Evolutionary conservation across 2,888 invertebrate genomes (phyloP), one percentile per base, ranked within the genome.

Genomic region (Zygaena filipendulae): DNA sequence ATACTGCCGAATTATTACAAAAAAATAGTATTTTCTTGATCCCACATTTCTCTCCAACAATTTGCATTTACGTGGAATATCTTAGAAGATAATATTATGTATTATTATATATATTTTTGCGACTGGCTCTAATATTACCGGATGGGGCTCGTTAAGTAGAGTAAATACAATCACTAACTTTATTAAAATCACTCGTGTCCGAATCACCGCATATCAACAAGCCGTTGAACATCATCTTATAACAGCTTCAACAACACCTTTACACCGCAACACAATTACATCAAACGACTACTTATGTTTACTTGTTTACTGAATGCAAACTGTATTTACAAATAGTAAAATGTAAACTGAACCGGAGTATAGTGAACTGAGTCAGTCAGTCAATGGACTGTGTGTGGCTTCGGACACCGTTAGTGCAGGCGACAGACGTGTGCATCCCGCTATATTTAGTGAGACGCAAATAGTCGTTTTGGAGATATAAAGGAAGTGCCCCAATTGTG

Each of bases 151-250:
- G n/a, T n/a, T n/a, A n/a, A n/a, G n/a, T n/a, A n/a, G n/a, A n/a
- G n/a, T n/a, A n/a, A n/a, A n/a, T n/a, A n/a, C n/a, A n/a, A n/a
- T n/a, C 28, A 51, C 68, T 60, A 42, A 75, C 77, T 57, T 70
- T 77, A 20, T 61, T 54, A 38, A 59, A 59, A 45, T 72, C 75
- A 42, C 74, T 74, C n/a, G 49, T 52, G 27, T 77, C 77, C 7
- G 75, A 75, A 39, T 77, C 77, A 5, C 57, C 67, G 32, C 58
- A 67, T 59, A 66, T 61, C 30, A 69, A 23, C 4, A 74, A 43
- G 1, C 77, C 75, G 39, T 75, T 75, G 40, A 77, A 75, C 75
- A 77, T 75, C 75, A 77, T 75, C 18, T 27, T 47, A 19, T 33
- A 25, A 39, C 36, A 30, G 28, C 30, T 30, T 10, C 39, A 22